phyloP scores from a whole-genome alignment of 2,113 vertebrate species.

The Eulacestoma nigropectus region DNA sequence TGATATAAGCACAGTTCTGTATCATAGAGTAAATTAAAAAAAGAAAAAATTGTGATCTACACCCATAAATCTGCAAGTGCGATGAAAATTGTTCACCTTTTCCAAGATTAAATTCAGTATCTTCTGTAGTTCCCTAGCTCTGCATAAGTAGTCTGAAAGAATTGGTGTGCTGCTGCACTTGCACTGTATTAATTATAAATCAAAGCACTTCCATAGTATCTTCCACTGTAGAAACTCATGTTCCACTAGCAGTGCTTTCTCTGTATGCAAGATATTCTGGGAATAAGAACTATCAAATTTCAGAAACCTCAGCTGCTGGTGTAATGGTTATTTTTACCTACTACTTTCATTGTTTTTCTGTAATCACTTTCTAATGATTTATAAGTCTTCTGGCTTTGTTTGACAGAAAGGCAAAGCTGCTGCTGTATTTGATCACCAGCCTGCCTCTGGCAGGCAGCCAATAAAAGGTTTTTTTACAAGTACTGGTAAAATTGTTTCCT shows the following conservation, averaged over 20 bases:
- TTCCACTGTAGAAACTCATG: neutral
- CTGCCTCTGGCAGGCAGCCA: neutral
- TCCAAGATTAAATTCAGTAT: neutral
- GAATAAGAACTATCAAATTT: neutral
- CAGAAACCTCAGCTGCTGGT: neutral
- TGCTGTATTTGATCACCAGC: neutral
- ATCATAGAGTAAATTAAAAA: neutral
- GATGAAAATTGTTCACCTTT: neutral
- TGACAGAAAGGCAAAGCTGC: neutral
- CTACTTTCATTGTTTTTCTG: neutral
- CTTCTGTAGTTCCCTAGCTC: neutral
- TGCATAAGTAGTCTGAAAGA: neutral
- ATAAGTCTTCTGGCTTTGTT: neutral
- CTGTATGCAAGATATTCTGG: neutral
- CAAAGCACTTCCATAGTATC: neutral
- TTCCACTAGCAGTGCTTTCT: neutral
- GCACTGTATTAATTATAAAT: slow-evolving; percentile 17
- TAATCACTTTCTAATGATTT: neutral
- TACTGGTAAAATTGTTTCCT: neutral
- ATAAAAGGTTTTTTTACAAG: neutral
- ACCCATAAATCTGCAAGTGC: neutral
- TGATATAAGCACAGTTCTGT: neutral
- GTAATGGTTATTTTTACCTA: neutral
- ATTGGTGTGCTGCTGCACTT: neutral
- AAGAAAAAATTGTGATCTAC: neutral